Evolutionary conservation across 2,888 invertebrate genomes (phyloP), one percentile per base, ranked within the genome.

Genomic region (Dryobota labecula): DNA sequence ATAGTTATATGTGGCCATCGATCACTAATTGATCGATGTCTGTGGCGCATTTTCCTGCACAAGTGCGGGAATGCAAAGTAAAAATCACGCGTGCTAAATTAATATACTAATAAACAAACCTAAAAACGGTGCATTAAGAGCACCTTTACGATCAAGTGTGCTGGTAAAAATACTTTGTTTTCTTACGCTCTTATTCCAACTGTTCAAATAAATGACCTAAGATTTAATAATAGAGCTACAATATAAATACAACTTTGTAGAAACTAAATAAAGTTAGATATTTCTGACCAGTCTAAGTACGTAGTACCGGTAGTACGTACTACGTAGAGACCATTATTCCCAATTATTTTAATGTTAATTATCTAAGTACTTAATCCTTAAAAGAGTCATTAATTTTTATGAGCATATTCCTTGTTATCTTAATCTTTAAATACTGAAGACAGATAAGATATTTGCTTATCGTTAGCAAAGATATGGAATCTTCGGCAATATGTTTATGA

Each of bases 361-460:
- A 33, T 27, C 15, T 80, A 30, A 8, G 15, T 51, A 20, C n/a
- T n/a, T n/a, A n/a, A 79, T 72, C 62, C 45, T 27, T 61, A 41
- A 38, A 38, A 33, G n/a, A 53, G 56, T 68, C 3, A 54, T 54
- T 45, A 30, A n/a, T 36, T 51, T 64, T 71, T 69, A 66, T 57
- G 49, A 81, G 33, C 53, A n/a, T 56, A 41, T 57, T 62, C 47
- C 41, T n/a, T 24, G 38, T 41, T 67, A 77, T 73, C 74, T 53
- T 81, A 82, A 84, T 78, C 84, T 65, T 62, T 62, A 82, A 78
- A 68, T 75, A 73, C 75, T 72, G 53, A 62, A 73, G 70, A 69
- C 51, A 72, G 86, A 82, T 84, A 77, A 85, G 87, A 85, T 86
- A 80, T 15, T 56, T 18, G 18, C 53, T 27, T 73, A 77, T 76